Base-by-base conservation (phyloP, 2,888 invertebrate species). In the Argyresthia goedartella region DNA sequence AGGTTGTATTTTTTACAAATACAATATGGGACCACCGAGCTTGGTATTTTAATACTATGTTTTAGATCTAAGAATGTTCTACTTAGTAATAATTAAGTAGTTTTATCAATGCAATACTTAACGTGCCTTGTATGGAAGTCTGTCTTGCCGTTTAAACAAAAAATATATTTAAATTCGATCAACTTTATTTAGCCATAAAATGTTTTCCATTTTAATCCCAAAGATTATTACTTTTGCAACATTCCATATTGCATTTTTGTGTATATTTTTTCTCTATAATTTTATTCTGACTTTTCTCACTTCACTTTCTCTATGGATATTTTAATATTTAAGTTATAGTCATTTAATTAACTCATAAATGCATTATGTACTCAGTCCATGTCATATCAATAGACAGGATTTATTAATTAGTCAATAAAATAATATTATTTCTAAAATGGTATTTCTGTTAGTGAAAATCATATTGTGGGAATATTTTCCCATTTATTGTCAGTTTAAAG, bases 111-210 rank as follows among this genome's bases (percentile, higher is more conserved):
- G 72, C 69, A 73, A 71, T 71, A 67, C 64, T 56, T 50, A 56
- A 55, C 59, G 79, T 79, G 78, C 77, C 76, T 76, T 57, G 62
- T 65, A 63, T 69, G 65, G 62, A 60, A 63, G 25, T 25, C 6
- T 67, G 69, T 78, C 80, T 79, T 81, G 79, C 79, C 80, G 71
- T 70, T 25, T 59, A 60, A 60, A 47, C n/a, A 34, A 33, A 47
- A 34, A 13, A 8, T 47, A 34, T 34, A 34, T 11, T 45, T 16
- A 16, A 16, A 45, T 25, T 41, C 41, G 58, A 59, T 64, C 52
- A 59, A 58, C 60, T 39, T 39, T 57, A 48, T 47, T 49, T 57
- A 63, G 53, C 55, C 51, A 53, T 39, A 47, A 53, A 52, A 55
- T 54, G 51, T 53, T 54, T 55, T 53, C 57, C 58, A 56, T 39